Evolutionary conservation across 2,888 invertebrate genomes (phyloP), one percentile per base, ranked within the genome.

Genomic region (Dioctria rufipes): DNA sequence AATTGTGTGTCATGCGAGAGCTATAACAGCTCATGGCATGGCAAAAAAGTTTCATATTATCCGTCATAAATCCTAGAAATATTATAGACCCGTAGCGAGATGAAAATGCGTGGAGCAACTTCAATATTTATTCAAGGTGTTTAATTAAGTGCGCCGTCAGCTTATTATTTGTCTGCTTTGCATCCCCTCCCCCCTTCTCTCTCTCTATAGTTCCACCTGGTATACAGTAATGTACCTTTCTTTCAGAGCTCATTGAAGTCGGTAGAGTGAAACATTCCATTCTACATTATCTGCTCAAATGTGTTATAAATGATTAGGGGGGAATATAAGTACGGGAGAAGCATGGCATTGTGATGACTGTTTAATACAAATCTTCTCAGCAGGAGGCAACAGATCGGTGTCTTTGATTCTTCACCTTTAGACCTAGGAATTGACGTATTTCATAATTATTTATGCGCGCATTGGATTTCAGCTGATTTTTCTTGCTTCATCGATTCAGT

Each of bases 311-410:
- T 81, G 81, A 80, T 69, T 66, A 67, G 37, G 67, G 73, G 80
- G 25, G 25, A 2, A 25, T 1, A 25, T 25, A 25, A 80, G 73
- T 66, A 51, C 75, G 75, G 75, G 75, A 73, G 67, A 78, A 43
- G 61, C 82, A 25, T 25, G 75, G 78, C 82, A 79, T 75, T 80
- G 51, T 42, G 82, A 82, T 80, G 82, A 81, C 82, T 81, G 81
- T 82, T 82, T 81, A 81, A 82, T 80, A 82, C 81, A 82, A 82
- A 82, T 82, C 81, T 81, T 80, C 81, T 65, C 82, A 37, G 78
- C 71, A 66, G 82, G 82, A 25, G 79, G 51, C 80, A 60, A 39
- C n/a, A 66, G 63, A 82, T 81, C 82, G 82, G 82, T 82, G 25
- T 77, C 82, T 82, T 82, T 82, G 82, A 82, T 81, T 82, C 78